Base-by-base conservation (phyloP, 2,888 invertebrate species). In the Eulithis prunata region DNA sequence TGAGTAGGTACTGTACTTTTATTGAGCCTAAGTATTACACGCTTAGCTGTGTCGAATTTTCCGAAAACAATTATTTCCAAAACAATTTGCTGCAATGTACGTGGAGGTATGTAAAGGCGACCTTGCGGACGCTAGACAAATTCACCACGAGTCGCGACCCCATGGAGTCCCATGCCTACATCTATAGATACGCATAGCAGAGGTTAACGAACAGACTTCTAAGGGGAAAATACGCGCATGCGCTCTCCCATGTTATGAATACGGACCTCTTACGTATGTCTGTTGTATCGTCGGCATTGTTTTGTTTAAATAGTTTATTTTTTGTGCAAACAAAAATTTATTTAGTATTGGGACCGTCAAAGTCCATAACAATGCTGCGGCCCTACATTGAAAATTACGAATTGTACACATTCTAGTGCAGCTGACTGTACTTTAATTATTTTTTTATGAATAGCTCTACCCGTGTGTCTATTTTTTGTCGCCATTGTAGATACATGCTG, bases 151-250 rank as follows among this genome's bases (percentile, higher is more conserved):
- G 47, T 46, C 49, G 61, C 64, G 60, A 68, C 68, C 63, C 67
- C 59, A 67, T 63, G 67, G 67, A 52, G 55, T 62, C 55, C 62
- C 56, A 52, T 52, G 13, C 41, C 49, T 45, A 54, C 45, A 45
- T 11, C 52, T 52, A 58, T 51, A 67, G 56, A 54, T 62, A 59
- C 52, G 55, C 55, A 55, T 36, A 59, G 32, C 71, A 64, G 71
- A 75, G 78, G 78, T 78, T 71, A 78, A 76, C 74, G 78, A 72
- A 75, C 78, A 75, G 72, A 66, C 68, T 66, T 53, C 55, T 54
- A 67, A 67, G 77, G 76, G 77, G 76, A 67, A 69, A 62, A 56
- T 54, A 60, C 65, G 68, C 74, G 75, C 74, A 67, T 71, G 74
- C 75, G 75, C 69, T n/a, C 58, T 62, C 2, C 36, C 6, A 8